Base-by-base conservation (phyloP, 2,113 vertebrate species). In the Corvus moneduloides region DNA sequence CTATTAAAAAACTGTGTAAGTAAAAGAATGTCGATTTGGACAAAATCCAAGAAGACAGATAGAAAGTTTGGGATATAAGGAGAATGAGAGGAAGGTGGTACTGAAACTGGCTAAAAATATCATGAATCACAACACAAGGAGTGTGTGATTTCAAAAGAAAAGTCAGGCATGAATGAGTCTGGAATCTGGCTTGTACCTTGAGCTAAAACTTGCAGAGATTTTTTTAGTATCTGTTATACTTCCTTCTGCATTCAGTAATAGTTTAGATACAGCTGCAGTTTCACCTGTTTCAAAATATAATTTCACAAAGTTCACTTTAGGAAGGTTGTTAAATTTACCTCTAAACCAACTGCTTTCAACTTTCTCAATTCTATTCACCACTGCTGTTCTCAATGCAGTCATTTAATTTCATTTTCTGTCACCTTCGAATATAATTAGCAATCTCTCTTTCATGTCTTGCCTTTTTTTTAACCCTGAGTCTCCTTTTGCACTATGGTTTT, bases 321-420 rank as follows among this genome's bases (percentile, higher is more conserved):
- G 27, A 35, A 74, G 17, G 18, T 67, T 74, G 61, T 10, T 89
- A 89, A 78, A 76, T 87, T 84, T 92, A 82, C 27, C n/a, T 73
- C 58, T 71, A 33, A 81, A 61, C 54, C 13, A 73, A 43, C 26
- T 81, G 24, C n/a, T 94, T 93, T 85, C 73, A 89, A 82, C 39
- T 75, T 77, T 83, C 33, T 37, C 22, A 33, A 6, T 90, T 78
- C 17, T 84, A 20, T 91, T 91, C 0, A 0, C 35, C 17, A 59
- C 16, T 68, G 30, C 24, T 71, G 11, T 49, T 39, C 46, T 75
- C 10, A 3, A 63, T 75, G 7, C 2, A 73, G 10, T 49, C 0
- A 86, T 88, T 75, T 89, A 52, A 89, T 82, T 95, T 86, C 6
- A 13, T 94, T 83, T 96, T 90, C n/a, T 89, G 52, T 66, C 87